Evolutionary conservation across 1,140 invertebrate genomes (phyloP), one percentile per base, ranked within the genome.

Genomic region (Drosophila sp.): DNA sequence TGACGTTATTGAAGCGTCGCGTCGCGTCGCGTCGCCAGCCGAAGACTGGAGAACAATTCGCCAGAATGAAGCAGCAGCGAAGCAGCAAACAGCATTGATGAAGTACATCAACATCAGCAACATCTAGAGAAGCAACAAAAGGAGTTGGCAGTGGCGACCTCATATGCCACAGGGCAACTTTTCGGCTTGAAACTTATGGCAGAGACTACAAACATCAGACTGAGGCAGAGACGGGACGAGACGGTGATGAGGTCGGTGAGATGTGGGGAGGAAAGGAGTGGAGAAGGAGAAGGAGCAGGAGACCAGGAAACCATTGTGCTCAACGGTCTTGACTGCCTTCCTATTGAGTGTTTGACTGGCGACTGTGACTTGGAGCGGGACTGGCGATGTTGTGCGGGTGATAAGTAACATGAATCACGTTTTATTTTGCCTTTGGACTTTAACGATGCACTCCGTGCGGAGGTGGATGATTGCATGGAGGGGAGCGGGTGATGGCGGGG

Each of bases 331-430:
- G 18, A 48, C 57, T 56, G 34, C 36, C 53, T 56, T 56, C 36
- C 53, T 56, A 56, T 56, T 56, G 46, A 62, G 46, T 50, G 46
- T 40, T 34, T 48, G 41, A 16, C 41, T 48, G 41, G 29, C 41
- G 56, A 59, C 56, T 46, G 56, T 48, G 46, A 8, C 11, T 18
- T 29, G 63, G 16, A 46, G 53, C 54, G 63, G 53, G 43, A 40
- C 14, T 65, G 59, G 59, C 61, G 83, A 87, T 87, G 83, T 69
- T 87, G 82, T 87, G 82, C 82, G 82, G 82, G 82, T 89, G 82
- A 87, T 87, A 87, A 87, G 82, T 89, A 89, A 87, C 83, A 87
- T 89, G 82, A 87, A 87, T 87, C 82, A 87, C 82, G 82, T 87
- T 87, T 87, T 89, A 83, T 89, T 87, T 89, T 89, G 82, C 82